Evolutionary conservation across 1,140 invertebrate genomes (phyloP).

Genomic region (Penaeus japonicus): DNA sequence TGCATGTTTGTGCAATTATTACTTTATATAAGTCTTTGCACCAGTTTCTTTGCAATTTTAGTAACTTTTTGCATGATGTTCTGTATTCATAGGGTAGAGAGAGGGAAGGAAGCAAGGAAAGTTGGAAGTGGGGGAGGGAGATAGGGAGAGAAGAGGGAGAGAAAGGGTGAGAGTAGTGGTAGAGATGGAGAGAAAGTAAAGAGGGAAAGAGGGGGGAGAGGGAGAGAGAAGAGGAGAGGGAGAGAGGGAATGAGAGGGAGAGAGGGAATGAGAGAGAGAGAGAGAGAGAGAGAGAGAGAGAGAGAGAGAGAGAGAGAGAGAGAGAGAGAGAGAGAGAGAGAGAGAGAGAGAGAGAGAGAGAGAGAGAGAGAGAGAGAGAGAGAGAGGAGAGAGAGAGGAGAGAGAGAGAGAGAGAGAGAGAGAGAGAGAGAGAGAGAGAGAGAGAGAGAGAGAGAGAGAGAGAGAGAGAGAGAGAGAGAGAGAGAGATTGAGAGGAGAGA

Average conservation of each 20-base stretch:
- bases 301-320: not conserved
- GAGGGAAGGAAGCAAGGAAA: not conserved
- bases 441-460: not conserved
- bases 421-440: not conserved
- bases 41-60: no score
- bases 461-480: not conserved
- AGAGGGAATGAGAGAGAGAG: not conserved
- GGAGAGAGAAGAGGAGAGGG: not conserved
- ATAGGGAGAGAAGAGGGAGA: not conserved
- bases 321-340: not conserved
- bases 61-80: no score
- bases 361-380: not conserved
- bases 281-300: not conserved
- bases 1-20: no score
- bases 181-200: not conserved
- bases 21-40: no score
- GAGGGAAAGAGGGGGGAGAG: not conserved
- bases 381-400: not conserved
- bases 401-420: not conserved
- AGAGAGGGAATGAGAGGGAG: not conserved
- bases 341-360: not conserved
- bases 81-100: not conserved
- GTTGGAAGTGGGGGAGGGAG: not conserved
- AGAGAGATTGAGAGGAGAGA: not conserved
- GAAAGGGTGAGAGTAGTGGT: not conserved